Evolutionary conservation across 2,113 vertebrate species (phyloP).

Genomic region (Bathybates hornii): DNA sequence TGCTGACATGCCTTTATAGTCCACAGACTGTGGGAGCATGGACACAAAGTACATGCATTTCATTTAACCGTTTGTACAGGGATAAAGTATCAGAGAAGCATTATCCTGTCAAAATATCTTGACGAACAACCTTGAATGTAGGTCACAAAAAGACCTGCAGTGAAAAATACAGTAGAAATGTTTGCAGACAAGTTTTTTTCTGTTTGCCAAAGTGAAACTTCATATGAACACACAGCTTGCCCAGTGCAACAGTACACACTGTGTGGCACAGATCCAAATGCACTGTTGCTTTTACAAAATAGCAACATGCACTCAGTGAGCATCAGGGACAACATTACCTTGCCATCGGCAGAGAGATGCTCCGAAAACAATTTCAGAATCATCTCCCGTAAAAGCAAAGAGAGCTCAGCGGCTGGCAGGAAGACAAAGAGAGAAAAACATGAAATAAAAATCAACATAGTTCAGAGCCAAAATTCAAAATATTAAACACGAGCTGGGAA

Average conservation of each 20-base stretch:
- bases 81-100: neutral
- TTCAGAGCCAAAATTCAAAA: neutral
- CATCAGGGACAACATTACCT: conserved; percentile 56
- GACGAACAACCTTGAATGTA: neutral
- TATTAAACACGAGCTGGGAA: neutral
- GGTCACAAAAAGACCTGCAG: neutral
- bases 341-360: conserved; percentile 76
- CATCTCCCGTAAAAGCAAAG: conserved; percentile 68
- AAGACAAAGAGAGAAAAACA: neutral
- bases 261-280: neutral
- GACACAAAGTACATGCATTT: neutral
- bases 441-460: neutral
- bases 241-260: neutral
- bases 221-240: neutral
- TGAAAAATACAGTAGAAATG: neutral
- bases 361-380: conserved; percentile 74
- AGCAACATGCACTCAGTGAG: neutral
- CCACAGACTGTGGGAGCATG: conserved; percentile 58
- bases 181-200: neutral
- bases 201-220: neutral
- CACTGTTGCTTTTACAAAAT: neutral
- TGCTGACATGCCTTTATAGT: conserved; percentile 70
- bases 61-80: neutral
- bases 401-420: conserved; percentile 64
- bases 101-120: neutral